Conservation (phyloP, 2,113 vertebrate genomes). For the Centropus unirufus region DNA sequence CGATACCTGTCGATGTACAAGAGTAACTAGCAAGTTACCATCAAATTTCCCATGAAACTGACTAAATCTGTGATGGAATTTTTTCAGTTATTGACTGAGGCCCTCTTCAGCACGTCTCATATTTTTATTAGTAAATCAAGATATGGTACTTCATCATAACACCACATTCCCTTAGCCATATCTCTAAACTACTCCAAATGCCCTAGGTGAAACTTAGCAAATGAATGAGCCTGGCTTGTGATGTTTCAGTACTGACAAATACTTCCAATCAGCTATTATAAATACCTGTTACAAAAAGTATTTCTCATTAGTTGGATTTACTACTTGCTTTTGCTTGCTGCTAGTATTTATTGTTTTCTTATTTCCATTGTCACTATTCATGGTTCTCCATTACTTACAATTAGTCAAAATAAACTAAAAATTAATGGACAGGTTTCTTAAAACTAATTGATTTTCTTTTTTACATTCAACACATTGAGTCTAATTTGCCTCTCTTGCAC, state of each 20-base stretch:
- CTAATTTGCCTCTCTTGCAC: background rate
- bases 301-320: background rate
- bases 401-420: background rate
- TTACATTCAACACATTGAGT: background rate
- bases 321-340: background rate
- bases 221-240: background rate
- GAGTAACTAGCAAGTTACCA: no score
- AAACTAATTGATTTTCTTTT: background rate
- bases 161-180: rapidly evolving
- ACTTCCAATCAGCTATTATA: background rate
- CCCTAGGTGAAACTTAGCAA: background rate
- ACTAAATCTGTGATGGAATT: no score
- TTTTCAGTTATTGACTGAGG: no score
- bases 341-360: background rate
- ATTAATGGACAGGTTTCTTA: background rate
- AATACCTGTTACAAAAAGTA: background rate
- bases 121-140: background rate
- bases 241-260: background rate
- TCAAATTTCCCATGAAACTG: no score
- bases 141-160: background rate
- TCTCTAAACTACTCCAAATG: background rate
- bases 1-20: no score
- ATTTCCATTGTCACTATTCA: background rate
- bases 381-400: background rate
- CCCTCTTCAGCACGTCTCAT: no score